Conservation (phyloP, 2,888 invertebrate genomes). For the Andrena bicolor region DNA sequence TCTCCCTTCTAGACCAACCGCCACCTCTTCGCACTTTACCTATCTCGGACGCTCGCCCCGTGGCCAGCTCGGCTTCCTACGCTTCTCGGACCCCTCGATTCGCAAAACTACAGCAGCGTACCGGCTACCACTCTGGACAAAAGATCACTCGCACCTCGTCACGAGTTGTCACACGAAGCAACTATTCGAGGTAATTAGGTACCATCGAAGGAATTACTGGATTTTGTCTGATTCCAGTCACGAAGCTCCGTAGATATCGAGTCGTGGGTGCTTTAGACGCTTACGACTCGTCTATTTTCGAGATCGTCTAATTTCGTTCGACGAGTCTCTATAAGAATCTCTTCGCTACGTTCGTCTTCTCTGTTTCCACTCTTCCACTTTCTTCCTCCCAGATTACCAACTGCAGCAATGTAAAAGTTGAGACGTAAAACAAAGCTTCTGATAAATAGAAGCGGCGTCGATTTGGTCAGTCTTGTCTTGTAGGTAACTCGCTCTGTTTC, state of each 20-base stretch:
- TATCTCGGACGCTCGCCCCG: constrained; percentile 61
- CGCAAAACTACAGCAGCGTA: constrained; percentile 1
- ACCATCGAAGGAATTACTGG: constrained; percentile 20
- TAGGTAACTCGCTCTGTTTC: background rate
- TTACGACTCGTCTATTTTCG: constrained; percentile 33
- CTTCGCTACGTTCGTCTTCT: constrained; percentile 21
- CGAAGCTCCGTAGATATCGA: constrained; percentile 54
- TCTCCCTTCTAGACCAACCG: constrained; percentile 61
- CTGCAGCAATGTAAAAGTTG: background rate
- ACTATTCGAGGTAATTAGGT: constrained; percentile 47
- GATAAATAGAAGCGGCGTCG: background rate
- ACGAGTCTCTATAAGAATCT: constrained; percentile 74
- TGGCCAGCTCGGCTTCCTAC: constrained; percentile 60
- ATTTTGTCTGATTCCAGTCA: constrained; percentile 24
- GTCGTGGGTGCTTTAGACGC: constrained; percentile 50
- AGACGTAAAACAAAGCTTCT: background rate
- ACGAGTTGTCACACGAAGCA: constrained; percentile 36
- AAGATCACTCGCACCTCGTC: no score
- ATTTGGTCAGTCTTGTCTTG: background rate
- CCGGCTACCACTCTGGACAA: background rate
- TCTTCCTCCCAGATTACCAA: background rate
- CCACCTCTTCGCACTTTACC: constrained; percentile 46
- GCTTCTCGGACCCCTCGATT: constrained; percentile 63
- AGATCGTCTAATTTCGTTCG: constrained; percentile 76
- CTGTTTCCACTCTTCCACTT: constrained; percentile 13